These are phyloP conservation scores for Cheilosia variabilis DNA, from an alignment of 2,888 invertebrate genomes.

Conservation along the genomic window DNA sequence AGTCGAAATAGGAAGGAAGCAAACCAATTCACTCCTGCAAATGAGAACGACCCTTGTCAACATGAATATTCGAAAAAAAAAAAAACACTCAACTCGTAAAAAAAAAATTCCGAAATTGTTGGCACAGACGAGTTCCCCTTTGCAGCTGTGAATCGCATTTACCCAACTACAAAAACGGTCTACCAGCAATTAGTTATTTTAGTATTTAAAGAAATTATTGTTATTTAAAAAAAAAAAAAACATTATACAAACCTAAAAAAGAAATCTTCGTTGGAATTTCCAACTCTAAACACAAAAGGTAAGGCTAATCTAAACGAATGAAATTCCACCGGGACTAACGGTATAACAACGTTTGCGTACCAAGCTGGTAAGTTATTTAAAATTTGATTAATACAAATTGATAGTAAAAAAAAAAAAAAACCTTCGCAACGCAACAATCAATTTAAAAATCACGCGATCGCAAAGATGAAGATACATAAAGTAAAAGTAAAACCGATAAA, in stretches of 20 bases:
- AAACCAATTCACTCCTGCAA: too few species aligned
- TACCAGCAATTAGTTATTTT: neutral
- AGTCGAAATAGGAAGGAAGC: neutral
- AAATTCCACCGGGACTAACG: slow-evolving; percentile 81
- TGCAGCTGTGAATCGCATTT: neutral
- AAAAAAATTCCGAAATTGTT: neutral
- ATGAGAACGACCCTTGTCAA: too few species aligned
- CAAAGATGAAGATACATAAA: slow-evolving; percentile 76
- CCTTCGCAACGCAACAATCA: slow-evolving; percentile 1
- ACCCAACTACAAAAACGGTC: neutral
- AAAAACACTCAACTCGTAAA: too few species aligned
- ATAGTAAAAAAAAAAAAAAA: slow-evolving; percentile 57
- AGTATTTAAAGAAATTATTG: neutral
- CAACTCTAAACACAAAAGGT: slow-evolving; percentile 79
- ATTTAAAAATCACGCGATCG: slow-evolving; percentile 77
- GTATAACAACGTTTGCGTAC: slow-evolving; percentile 83
- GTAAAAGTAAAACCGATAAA: slow-evolving; percentile 43
- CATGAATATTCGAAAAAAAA: too few species aligned
- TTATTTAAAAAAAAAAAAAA: neutral
- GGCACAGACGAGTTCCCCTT: too few species aligned
- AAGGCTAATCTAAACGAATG: slow-evolving; percentile 78
- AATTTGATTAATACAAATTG: slow-evolving; percentile 75
- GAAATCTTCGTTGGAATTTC: slow-evolving; percentile 76
- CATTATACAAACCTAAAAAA: slow-evolving; percentile 1
- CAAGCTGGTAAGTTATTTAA: slow-evolving; percentile 82